Evolutionary conservation across 1,140 invertebrate genomes (phyloP).

Genomic region (Euura lappo): DNA sequence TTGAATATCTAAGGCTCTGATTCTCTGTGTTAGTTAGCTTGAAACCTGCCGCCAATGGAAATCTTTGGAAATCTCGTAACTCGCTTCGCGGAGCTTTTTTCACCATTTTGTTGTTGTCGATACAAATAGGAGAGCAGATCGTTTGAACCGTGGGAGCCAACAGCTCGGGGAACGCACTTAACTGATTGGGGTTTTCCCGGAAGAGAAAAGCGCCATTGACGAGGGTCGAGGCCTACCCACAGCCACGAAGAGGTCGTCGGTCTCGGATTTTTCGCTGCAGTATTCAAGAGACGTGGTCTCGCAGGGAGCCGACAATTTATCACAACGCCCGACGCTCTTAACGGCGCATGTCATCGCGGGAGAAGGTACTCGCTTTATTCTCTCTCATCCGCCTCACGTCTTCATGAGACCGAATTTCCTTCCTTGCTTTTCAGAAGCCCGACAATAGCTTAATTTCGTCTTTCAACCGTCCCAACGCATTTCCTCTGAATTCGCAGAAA

Average conservation of each 20-base stretch:
- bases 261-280: neutral
- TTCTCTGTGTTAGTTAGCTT: too few species aligned
- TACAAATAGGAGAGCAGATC: neutral
- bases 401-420: neutral
- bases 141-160: neutral
- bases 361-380: neutral
- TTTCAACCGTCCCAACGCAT: too few species aligned
- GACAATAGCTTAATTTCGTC: too few species aligned
- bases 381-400: neutral
- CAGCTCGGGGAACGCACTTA: neutral
- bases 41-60: too few species aligned
- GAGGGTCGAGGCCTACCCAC: neutral
- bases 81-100: too few species aligned
- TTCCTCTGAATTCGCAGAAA: too few species aligned
- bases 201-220: neutral
- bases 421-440: too few species aligned
- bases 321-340: neutral
- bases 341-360: neutral
- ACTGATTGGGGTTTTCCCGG: neutral
- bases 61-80: too few species aligned
- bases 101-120: too few species aligned
- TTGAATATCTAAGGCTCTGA: too few species aligned
- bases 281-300: neutral
- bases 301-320: neutral
- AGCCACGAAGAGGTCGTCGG: neutral